Evolutionary conservation across 2,113 vertebrate species (phyloP), one percentile per base, ranked within the genome.

Genomic region (Haemorhous mexicanus): DNA sequence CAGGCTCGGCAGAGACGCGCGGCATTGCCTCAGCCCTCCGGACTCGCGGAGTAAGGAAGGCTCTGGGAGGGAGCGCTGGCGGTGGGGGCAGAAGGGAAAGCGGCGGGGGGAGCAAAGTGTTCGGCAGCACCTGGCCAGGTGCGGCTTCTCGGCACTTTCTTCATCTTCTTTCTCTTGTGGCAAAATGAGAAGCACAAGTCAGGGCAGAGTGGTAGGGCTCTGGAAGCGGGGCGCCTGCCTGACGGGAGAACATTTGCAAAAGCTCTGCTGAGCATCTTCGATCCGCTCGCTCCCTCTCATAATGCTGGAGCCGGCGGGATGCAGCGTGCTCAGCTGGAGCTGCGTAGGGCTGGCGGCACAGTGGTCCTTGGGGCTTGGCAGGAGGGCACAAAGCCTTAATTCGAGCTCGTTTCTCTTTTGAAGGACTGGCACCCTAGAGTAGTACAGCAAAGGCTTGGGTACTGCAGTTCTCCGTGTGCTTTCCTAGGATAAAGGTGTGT

Each of bases 41-140:
- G 11, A 1, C 28, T 30, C 27, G 3, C n/a, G 3, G 41, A 7
- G 61, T 3, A 49, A 0, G 63, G 27, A 49, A 0, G 63, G 27
- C 27, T 47, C 9, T 4, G 87, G 35, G 67, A 30, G 35, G 28
- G n/a, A 69, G 22, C 33, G 63, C 64, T 35, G 64, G 7, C 30
- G 3, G 13, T 6, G 6, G 2, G 13, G 11, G 8, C 4, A 3
- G 10, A 16, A 33, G 16, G 7, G 37, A 28, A 55, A 5, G 13
- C 8, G 5, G 6, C 2, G 6, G 2, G 6, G 4, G 9, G 2
- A 2, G 39, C 30, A 3, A 47, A 49, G 37, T 7, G 44, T 9
- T 16, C 9, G 27, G 52, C 69, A 33, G 46, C 30, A 66, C 69
- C 84, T 41, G 84, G 12, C 15, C 63, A 7, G 59, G 14, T 77